Conservation (phyloP, 2,888 invertebrate species). For the Labia minor region DNA sequence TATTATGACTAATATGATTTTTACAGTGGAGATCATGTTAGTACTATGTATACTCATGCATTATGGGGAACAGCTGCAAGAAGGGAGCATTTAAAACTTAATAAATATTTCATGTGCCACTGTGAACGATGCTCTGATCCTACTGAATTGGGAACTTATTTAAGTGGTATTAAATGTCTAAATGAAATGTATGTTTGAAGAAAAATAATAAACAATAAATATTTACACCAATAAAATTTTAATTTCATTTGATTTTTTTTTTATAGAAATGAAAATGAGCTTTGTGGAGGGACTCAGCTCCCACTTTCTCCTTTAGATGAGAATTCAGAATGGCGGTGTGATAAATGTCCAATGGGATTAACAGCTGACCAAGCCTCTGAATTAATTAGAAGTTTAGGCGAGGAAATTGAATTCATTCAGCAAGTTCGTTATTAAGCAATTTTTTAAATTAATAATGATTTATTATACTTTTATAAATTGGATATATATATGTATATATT, state of each 20-base stretch:
- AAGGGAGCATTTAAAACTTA: conserved; percentile 62
- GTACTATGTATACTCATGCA: conserved; percentile 79
- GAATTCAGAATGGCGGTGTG: conserved; percentile 66
- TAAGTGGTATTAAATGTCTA: conserved; percentile 59
- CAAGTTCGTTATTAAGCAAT: conserved; percentile 20
- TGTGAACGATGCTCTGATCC: conserved; percentile 67
- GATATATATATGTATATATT: background rate
- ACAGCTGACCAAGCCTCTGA: conserved; percentile 53
- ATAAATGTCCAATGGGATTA: conserved; percentile 54
- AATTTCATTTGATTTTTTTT: background rate
- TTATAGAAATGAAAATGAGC: conserved; percentile 35
- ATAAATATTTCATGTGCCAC: conserved; percentile 66
- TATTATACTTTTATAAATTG: background rate
- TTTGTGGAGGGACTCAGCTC: conserved; percentile 58
- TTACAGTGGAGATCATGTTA: conserved; percentile 55
- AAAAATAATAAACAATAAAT: background rate
- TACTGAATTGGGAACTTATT: conserved; percentile 65
- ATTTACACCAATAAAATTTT: background rate
- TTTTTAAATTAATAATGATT: background rate
- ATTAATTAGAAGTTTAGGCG: conserved; percentile 59
- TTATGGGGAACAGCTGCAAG: conserved; percentile 77
- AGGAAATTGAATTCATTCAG: conserved; percentile 56
- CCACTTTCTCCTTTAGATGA: conserved; percentile 59
- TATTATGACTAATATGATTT: no score
- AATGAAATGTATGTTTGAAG: background rate